Evolutionary conservation across 2,888 invertebrate genomes (phyloP), one percentile per base, ranked within the genome.

Genomic region (Silvanus unidentatus): DNA sequence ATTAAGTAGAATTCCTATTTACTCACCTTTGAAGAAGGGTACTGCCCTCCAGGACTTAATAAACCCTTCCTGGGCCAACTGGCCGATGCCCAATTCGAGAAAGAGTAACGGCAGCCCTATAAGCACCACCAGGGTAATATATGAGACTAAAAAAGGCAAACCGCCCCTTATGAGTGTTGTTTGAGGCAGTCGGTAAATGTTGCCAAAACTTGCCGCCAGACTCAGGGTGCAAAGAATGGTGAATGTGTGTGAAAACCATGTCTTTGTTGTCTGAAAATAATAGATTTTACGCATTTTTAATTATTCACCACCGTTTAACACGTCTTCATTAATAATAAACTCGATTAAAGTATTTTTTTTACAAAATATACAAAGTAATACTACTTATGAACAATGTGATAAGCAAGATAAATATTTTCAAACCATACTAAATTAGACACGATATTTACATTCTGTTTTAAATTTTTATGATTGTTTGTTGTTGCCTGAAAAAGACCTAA

Each of bases 1-100:
- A 40, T 11, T 16, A 42, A 10, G 38, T 14, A 11, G 2, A 36
- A 13, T 39, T 14, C 14, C 9, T 13, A 44, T 15, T 27, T 22
- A 54, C 58, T 62, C 59, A 81, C 82, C 82, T 77, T 73, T 78
- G 60, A 82, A 79, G 58, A 82, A 75, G 1, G 82, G 82, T 30
- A 82, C 80, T 1, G 80, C 81, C 51, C 77, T 73, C 81, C 81
- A 82, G 13, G 80, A 72, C 39, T 81, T 81, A 3, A 79, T 78
- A 13, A 79, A 75, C 16, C 82, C 82, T 57, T 81, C 80, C 62
- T 81, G 80, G 44, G 81, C 79, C 44, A 82, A 72, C 63, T 82
- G 81, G 4, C 82, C 82, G 1, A 81, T 67, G 0, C 81, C 77
- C 13, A 83, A 71, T 64, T 83, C 81, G 42, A 82, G 69, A 53